Evolutionary conservation across 2,113 vertebrate genomes (phyloP).

Genomic region (Guaruba guarouba): DNA sequence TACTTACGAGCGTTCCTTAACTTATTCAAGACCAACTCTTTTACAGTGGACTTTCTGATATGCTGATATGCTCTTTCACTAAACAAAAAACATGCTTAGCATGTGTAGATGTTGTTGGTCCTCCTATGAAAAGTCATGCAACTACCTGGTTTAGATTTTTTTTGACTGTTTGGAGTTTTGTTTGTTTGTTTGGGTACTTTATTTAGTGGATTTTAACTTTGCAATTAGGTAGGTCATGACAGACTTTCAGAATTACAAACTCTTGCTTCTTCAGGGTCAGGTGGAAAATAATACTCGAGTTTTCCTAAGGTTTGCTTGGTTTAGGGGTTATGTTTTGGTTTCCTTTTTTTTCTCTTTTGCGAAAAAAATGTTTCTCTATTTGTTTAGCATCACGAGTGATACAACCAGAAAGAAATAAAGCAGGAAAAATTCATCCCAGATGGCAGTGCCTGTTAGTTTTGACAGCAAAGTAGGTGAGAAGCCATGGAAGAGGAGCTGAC

Average conservation of each 20-base stretch:
- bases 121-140: neutral
- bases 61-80: neutral
- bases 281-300: neutral
- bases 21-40: neutral
- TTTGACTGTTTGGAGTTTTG: neutral
- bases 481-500: neutral
- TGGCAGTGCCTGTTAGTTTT: neutral
- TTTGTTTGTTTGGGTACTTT: neutral
- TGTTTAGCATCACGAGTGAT: neutral
- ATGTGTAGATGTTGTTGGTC: neutral
- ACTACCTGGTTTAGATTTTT: neutral
- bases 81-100: neutral
- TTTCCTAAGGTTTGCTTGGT: neutral
- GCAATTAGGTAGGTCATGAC: neutral
- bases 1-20: neutral
- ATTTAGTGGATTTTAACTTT: neutral
- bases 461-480: neutral
- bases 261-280: rapidly evolving
- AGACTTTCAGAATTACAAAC: neutral
- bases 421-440: neutral
- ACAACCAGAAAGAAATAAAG: neutral
- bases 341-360: too few relatives aligned
- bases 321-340: neutral
- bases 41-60: neutral
- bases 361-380: neutral